These are phyloP conservation scores for Himalopsyche tibetana DNA, from an alignment of 2,888 invertebrate species.

Conservation along the genomic window DNA sequence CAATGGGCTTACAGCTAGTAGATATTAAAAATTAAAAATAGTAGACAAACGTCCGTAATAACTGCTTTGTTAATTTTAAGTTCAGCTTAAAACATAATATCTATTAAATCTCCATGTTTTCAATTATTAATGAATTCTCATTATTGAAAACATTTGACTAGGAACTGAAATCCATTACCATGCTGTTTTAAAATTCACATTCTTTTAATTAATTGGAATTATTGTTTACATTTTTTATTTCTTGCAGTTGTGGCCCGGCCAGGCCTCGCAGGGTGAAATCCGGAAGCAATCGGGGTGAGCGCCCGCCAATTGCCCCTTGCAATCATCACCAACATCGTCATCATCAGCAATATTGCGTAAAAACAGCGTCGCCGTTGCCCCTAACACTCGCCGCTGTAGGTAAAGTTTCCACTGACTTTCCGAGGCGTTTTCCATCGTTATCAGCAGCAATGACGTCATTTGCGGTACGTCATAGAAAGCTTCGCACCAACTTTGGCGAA, in stretches of 20 bases:
- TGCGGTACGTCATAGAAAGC: conserved; percentile 3
- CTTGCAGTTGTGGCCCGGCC: conserved; percentile 77
- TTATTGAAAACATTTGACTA: no score
- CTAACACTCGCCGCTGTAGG: conserved; percentile 1
- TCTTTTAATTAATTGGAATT: no score
- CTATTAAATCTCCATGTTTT: no score
- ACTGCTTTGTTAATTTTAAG: no score
- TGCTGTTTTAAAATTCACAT: no score
- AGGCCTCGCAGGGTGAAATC: conserved; percentile 79
- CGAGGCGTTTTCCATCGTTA: conserved; percentile 19
- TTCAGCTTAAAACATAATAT: no score
- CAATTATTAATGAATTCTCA: no score
- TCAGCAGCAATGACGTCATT: neutral
- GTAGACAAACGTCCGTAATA: no score
- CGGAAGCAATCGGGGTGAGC: conserved; percentile 72
- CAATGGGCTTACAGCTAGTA: no score
- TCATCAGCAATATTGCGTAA: conserved; percentile 65
- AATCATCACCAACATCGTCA: conserved; percentile 54
- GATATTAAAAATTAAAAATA: no score
- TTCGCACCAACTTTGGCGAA: neutral
- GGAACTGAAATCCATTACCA: no score
- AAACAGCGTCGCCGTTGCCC: conserved; percentile 68
- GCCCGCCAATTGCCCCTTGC: conserved; percentile 66
- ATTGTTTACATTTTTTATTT: neutral
- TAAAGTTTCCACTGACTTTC: conserved; percentile 19